Percentiles rank a stretch among this genome's conserved stretches.
Evolutionary conservation across 1,140 invertebrate genomes (phyloP).

Genomic region (Eurosta solidaginis): DNA sequence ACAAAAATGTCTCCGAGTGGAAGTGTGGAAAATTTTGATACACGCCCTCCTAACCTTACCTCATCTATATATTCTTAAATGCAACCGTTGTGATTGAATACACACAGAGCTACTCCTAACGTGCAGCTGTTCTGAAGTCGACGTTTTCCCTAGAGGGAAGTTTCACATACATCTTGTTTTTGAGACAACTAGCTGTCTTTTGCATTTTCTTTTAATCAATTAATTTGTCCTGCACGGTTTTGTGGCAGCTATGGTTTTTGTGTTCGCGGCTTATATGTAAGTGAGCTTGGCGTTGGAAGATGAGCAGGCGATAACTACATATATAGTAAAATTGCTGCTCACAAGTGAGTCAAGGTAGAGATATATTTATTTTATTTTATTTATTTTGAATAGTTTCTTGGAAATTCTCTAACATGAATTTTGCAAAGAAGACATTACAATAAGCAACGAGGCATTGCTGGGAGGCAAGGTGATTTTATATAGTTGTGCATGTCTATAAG

Average conservation of each 20-base stretch:
- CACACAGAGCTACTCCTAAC: not conserved
- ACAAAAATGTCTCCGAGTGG: too few relatives aligned
- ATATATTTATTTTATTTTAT: not conserved
- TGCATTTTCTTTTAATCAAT: conserved; percentile 20
- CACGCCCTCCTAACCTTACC: too few relatives aligned
- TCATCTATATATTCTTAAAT: too few relatives aligned
- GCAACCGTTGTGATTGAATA: too few relatives aligned
- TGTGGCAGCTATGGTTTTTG: not conserved
- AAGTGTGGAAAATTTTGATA: too few relatives aligned
- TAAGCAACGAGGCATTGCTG: not conserved
- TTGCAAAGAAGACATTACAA: not conserved
- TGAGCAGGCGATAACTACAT: not conserved
- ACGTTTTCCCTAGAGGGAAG: too few relatives aligned
- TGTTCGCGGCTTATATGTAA: not conserved
- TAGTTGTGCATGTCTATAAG: too few relatives aligned
- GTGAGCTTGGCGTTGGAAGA: not conserved
- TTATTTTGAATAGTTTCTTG: not conserved
- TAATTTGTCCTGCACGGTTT: conserved; percentile 6
- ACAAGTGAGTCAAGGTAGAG: conserved; percentile 14
- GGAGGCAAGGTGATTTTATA: too few relatives aligned
- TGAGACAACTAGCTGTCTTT: too few relatives aligned
- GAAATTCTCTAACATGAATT: not conserved
- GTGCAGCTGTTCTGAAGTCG: too few relatives aligned
- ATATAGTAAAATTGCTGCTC: not conserved
- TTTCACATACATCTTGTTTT: not conserved